phyloP scores from a whole-genome alignment of 2,797 vertebrate species.

The Carduelis carduelis region DNA sequence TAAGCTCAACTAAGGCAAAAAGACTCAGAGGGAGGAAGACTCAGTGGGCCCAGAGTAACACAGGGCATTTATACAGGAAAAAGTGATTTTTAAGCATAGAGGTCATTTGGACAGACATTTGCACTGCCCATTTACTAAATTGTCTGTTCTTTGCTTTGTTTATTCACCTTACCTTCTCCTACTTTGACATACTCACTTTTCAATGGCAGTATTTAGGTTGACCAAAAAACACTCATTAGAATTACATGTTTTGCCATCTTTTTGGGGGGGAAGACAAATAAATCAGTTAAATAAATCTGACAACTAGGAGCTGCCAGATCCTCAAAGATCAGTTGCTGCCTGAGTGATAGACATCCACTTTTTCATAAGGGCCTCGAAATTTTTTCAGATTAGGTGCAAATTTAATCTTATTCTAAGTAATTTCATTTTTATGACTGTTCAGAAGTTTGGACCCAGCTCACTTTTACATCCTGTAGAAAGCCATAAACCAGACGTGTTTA shows the following conservation, averaged over 20 bases:
- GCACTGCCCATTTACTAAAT: neutral
- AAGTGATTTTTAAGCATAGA: neutral
- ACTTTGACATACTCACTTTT: neutral
- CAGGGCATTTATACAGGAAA: neutral
- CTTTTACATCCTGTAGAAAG: neutral
- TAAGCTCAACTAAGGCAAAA: neutral
- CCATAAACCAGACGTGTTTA: neutral
- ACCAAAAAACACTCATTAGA: neutral
- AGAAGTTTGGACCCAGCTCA: neutral
- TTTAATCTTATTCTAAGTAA: neutral
- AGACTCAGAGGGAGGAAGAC: neutral
- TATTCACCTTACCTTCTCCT: neutral
- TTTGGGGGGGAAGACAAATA: neutral
- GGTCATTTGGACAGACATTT: neutral
- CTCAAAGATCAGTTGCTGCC: neutral
- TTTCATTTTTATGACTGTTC: neutral
- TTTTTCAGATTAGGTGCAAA: neutral
- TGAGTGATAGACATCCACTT: fast-evolving
- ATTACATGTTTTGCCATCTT: neutral
- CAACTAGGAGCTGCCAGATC: neutral
- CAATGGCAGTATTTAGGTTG: neutral
- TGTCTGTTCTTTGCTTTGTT: neutral
- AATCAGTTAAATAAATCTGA: neutral
- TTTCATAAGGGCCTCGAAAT: neutral
- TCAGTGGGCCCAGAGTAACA: neutral